phyloP scores from a whole-genome alignment of 2,888 invertebrate species.

The Perizoma affinitatum region DNA sequence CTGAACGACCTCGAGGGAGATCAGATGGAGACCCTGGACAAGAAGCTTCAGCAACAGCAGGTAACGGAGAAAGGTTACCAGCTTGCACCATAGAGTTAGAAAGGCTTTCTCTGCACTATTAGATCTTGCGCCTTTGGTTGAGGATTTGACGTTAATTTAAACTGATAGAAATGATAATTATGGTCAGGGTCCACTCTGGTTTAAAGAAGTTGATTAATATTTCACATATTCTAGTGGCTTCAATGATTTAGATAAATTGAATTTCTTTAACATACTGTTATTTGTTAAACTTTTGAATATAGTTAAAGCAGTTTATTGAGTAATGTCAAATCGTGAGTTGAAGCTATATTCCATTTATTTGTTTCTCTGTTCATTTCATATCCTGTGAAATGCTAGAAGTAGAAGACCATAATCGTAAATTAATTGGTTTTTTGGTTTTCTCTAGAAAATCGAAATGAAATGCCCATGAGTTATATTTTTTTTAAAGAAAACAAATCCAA shows the following conservation, averaged over 20 bases:
- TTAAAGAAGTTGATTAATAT: too few relatives aligned
- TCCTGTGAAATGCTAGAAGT: slow-evolving; percentile 34
- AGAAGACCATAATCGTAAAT: not conserved
- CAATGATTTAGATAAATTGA: slow-evolving; percentile 7
- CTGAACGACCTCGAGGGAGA: slow-evolving; percentile 77
- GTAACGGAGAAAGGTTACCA: slow-evolving; percentile 53
- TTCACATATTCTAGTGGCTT: not conserved
- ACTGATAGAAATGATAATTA: slow-evolving; percentile 4
- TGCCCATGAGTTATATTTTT: not conserved
- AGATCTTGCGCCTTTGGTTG: too few relatives aligned
- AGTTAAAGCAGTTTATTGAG: too few relatives aligned
- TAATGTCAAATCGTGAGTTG: not conserved
- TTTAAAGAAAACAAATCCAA: too few relatives aligned
- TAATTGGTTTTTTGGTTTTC: not conserved
- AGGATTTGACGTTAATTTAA: not conserved
- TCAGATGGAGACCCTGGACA: slow-evolving; percentile 78
- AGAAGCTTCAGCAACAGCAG: slow-evolving; percentile 87
- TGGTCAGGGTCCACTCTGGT: too few relatives aligned
- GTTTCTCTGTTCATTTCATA: slow-evolving; percentile 44
- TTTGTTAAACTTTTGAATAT: too few relatives aligned
- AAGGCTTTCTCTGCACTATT: too few relatives aligned
- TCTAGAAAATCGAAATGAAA: not conserved
- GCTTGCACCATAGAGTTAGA: slow-evolving; percentile 10
- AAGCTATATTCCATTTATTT: slow-evolving; percentile 4
- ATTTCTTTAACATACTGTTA: too few relatives aligned